Conservation (phyloP, 2,113 vertebrate species). For the Crotalus horridus region DNA sequence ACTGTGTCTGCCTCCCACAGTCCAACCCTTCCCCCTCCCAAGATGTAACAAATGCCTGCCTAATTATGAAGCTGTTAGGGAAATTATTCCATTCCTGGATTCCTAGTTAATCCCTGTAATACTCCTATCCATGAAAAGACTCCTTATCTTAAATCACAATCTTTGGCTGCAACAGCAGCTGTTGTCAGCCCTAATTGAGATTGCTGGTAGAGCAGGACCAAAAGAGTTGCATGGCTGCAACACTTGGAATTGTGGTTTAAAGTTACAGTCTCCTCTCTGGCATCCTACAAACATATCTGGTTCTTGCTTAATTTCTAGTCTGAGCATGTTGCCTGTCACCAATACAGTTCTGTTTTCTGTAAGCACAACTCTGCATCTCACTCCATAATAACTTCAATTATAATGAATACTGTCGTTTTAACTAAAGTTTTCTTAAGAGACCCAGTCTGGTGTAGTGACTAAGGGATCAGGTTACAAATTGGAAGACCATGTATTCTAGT, state of each 20-base stretch:
- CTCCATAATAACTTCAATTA: background rate
- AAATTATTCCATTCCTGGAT: conserved; percentile 42
- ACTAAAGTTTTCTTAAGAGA: background rate
- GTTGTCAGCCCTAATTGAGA: conserved; percentile 16
- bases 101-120: conserved; percentile 24
- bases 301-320: background rate
- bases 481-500: background rate
- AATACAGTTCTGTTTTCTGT: background rate
- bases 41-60: conserved; percentile 18
- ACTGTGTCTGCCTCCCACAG: background rate
- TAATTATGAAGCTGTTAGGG: conserved; percentile 4
- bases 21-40: background rate
- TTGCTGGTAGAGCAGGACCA: conserved; percentile 4
- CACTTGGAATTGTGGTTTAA: background rate
- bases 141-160: conserved; percentile 9
- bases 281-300: background rate
- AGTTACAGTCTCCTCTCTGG: background rate
- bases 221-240: background rate
- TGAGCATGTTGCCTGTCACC: background rate
- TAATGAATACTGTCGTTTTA: background rate
- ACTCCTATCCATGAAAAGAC: conserved; percentile 40
- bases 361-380: background rate
- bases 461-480: background rate
- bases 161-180: conserved; percentile 15
- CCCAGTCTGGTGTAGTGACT: background rate